phyloP scores from a whole-genome alignment of 2,888 invertebrate species.

The Tuta absoluta region DNA sequence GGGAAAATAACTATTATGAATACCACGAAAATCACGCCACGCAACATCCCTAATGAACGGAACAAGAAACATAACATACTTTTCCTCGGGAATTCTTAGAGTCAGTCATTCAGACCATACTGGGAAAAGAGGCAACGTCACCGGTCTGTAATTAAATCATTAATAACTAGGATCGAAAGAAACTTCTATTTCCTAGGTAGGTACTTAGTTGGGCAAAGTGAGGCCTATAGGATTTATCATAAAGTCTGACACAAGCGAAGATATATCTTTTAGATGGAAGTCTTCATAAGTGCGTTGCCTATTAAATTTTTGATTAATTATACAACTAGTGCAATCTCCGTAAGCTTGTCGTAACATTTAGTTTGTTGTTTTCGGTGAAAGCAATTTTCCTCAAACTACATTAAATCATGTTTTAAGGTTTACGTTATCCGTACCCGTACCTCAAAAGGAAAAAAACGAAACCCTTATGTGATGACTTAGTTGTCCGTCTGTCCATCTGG shows the following conservation, averaged over 20 bases:
- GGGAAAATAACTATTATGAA: not conserved
- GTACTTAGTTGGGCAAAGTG: conserved; percentile 2
- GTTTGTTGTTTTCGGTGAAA: too few relatives aligned
- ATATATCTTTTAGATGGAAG: too few relatives aligned
- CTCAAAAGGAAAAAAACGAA: too few relatives aligned
- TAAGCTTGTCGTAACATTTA: too few relatives aligned
- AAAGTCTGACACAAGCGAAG: not conserved
- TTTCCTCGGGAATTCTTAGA: conserved; percentile 26
- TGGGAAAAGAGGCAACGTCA: conserved; percentile 15
- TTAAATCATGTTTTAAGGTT: too few relatives aligned
- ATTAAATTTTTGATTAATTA: too few relatives aligned
- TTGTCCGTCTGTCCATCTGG: too few relatives aligned
- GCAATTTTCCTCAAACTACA: too few relatives aligned
- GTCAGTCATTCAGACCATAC: conserved; percentile 18
- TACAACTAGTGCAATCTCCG: too few relatives aligned
- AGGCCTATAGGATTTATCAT: not conserved
- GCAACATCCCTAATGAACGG: conserved; percentile 6
- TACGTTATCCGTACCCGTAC: too few relatives aligned
- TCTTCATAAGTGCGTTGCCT: too few relatives aligned
- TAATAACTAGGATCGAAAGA: conserved; percentile 22
- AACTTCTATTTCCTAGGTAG: conserved; percentile 15
- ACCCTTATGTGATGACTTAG: too few relatives aligned
- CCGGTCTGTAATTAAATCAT: conserved; percentile 25
- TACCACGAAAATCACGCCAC: not conserved
- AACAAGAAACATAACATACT: conserved; percentile 12